phyloP scores from a whole-genome alignment of 2,888 invertebrate species.

The Tiphia femorata region DNA sequence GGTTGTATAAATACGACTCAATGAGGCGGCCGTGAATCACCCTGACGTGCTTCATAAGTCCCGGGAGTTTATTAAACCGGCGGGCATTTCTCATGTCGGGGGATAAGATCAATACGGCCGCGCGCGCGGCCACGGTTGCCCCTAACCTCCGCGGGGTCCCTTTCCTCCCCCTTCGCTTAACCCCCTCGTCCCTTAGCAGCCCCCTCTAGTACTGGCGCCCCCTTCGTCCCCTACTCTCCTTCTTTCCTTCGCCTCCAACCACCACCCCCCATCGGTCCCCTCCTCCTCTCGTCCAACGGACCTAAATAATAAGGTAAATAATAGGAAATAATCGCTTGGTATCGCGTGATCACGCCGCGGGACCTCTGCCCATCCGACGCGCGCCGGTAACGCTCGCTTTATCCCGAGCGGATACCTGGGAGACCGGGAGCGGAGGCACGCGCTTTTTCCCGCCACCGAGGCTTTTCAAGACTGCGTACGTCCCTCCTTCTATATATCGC shows the following conservation, averaged over 20 bases:
- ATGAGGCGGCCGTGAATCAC: constrained; percentile 70
- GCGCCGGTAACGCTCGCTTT: constrained; percentile 13
- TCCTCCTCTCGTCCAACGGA: constrained; percentile 22
- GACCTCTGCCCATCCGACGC: constrained; percentile 16
- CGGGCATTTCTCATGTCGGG: constrained; percentile 69
- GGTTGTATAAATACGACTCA: constrained; percentile 70
- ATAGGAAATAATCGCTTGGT: constrained; percentile 57
- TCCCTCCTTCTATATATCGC: constrained; percentile 3
- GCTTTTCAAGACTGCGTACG: not conserved
- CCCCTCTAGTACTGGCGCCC: constrained; percentile 16
- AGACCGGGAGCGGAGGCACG: not conserved
- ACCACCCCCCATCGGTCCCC: constrained; percentile 8
- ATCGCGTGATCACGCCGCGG: constrained; percentile 45
- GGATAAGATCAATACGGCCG: constrained; percentile 70
- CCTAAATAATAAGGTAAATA: constrained; percentile 62
- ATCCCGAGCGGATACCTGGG: constrained; percentile 1
- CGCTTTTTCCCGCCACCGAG: constrained; percentile 5
- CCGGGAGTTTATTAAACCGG: constrained; percentile 70
- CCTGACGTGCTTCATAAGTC: constrained; percentile 70
- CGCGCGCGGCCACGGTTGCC: constrained; percentile 63
- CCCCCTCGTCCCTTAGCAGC: constrained; percentile 20
- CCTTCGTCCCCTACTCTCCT: constrained; percentile 23
- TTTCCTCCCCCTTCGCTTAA: constrained; percentile 30
- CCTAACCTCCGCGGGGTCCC: constrained; percentile 55
- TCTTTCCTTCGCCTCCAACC: constrained; percentile 14